phyloP scores from a whole-genome alignment of 2,113 vertebrate species.

The Toxotes jaculatrix region DNA sequence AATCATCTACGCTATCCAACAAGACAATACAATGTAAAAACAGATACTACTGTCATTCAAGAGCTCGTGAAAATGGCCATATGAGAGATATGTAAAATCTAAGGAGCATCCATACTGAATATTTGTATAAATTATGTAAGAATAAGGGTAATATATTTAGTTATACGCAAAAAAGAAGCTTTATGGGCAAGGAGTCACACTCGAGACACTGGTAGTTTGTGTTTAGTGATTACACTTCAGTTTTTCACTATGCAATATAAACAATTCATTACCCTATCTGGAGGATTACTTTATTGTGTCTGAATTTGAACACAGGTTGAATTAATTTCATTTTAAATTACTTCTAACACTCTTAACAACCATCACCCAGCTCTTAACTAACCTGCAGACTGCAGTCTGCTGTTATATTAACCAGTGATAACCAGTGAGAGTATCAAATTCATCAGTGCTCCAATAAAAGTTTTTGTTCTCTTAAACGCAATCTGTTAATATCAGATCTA shows the following conservation, averaged over 20 bases:
- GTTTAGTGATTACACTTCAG: conserved; percentile 14
- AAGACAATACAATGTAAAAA: conserved; percentile 63
- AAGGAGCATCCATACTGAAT: conserved; percentile 35
- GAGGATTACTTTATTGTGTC: neutral
- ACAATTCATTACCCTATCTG: neutral
- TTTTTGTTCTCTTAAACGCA: neutral
- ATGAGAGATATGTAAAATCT: conserved; percentile 59
- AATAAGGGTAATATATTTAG: conserved; percentile 52
- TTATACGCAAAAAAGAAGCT: conserved; percentile 34
- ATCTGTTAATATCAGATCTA: neutral
- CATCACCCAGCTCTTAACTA: neutral
- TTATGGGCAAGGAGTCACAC: conserved; percentile 45
- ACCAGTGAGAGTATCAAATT: neutral
- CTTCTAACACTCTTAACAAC: neutral
- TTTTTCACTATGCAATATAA: neutral
- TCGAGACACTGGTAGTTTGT: neutral
- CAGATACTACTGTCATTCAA: conserved; percentile 73
- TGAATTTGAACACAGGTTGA: neutral
- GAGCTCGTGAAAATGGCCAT: conserved; percentile 58
- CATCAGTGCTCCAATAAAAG: neutral
- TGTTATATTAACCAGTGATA: neutral
- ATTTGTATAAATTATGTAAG: conserved; percentile 50
- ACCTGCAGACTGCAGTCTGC: neutral
- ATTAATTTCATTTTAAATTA: neutral
- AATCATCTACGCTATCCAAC: conserved; percentile 52